phyloP scores from a whole-genome alignment of 2,113 vertebrate species.

The Romanogobio albipinnatus region DNA sequence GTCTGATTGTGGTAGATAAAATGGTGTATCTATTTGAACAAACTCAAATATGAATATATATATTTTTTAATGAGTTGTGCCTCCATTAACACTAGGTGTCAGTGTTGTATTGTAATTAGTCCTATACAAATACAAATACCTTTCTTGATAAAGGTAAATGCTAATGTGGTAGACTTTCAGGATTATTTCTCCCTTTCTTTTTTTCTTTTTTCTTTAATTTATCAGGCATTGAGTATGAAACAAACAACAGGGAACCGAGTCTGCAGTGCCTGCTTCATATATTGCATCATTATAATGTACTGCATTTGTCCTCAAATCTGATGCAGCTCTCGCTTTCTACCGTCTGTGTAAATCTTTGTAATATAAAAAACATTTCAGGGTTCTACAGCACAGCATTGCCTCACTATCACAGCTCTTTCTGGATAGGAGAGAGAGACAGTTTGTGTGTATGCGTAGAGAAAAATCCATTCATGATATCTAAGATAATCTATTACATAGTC shows the following conservation, averaged over 20 bases:
- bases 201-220: not conserved
- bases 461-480: not conserved
- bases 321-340: not conserved
- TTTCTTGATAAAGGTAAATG: not conserved
- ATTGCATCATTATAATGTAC: not conserved
- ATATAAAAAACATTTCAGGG: conserved; percentile 42
- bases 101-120: conserved; percentile 38
- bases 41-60: not conserved
- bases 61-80: not conserved
- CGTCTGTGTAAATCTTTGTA: conserved; percentile 18
- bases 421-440: not conserved
- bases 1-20: not conserved
- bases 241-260: not conserved
- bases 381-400: conserved; percentile 37
- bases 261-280: not conserved
- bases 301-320: not conserved
- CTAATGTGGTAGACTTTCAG: not conserved
- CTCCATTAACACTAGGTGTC: conserved; percentile 48
- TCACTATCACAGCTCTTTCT: not conserved
- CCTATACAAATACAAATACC: not conserved
- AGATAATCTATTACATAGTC: not conserved
- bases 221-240: not conserved
- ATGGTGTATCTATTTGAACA: not conserved
- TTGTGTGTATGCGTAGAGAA: not conserved
- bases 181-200: no score